phyloP scores from a whole-genome alignment of 2,888 invertebrate species.

The Pimpla rufipes region DNA sequence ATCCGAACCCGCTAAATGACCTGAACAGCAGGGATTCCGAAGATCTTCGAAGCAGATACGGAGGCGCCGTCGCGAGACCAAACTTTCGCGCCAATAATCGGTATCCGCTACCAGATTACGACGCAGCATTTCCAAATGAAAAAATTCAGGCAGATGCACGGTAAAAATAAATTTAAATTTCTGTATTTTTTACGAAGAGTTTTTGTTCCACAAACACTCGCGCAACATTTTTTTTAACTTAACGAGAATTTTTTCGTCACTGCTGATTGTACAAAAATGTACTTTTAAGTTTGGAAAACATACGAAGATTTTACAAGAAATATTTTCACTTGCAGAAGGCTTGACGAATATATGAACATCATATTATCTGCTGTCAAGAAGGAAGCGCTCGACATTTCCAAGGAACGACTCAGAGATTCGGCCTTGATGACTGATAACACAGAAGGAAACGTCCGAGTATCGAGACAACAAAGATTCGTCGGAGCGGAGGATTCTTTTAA shows the following conservation, averaged over 20 bases:
- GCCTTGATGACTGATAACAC: not conserved
- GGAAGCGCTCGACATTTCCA: constrained; percentile 44
- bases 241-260: no score
- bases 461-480: constrained; percentile 20
- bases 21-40: not conserved
- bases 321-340: not conserved
- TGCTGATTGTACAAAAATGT: no score
- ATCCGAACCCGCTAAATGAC: not conserved
- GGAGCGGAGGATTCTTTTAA: constrained; percentile 15
- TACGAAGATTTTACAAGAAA: no score
- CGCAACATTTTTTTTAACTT: no score
- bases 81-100: not conserved
- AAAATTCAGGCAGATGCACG: not conserved
- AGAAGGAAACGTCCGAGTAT: not conserved
- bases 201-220: no score
- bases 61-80: not conserved
- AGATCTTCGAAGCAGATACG: not conserved
- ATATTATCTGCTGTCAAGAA: constrained; percentile 51
- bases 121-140: not conserved
- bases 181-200: no score
- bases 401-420: constrained; percentile 5
- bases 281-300: no score
- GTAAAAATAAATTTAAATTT: no score
- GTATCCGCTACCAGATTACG: not conserved
- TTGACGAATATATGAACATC: constrained; percentile 38